These are phyloP conservation scores for Elmis aenea DNA, from an alignment of 2,888 invertebrate species.

Conservation along the genomic window DNA sequence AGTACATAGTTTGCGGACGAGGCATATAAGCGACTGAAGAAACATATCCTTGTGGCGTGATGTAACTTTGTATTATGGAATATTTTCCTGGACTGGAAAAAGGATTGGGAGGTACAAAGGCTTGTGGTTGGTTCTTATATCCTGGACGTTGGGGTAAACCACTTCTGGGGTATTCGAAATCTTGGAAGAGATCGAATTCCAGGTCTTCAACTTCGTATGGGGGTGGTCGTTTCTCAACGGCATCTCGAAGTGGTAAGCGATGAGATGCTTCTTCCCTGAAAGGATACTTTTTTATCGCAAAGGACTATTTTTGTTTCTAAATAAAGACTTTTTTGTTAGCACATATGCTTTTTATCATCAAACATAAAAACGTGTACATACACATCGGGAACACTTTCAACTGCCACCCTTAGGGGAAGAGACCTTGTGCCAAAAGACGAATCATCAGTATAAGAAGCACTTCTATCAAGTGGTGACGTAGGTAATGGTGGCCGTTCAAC, in stretches of 20 bases:
- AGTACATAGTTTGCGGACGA: constrained; percentile 4
- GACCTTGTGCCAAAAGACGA: constrained; percentile 44
- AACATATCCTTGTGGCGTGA: constrained; percentile 12
- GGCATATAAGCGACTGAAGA: constrained; percentile 22
- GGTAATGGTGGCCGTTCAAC: constrained; percentile 46
- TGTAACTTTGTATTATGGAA: constrained; percentile 28
- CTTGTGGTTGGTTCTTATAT: constrained; percentile 3
- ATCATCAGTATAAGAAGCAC: constrained; percentile 28
- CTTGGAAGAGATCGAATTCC: constrained; percentile 8
- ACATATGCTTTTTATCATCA: constrained; percentile 3
- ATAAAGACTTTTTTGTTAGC: no score
- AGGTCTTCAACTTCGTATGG: constrained; percentile 39
- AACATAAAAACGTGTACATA: constrained; percentile 28
- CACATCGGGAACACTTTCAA: constrained; percentile 64
- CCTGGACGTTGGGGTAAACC: neutral
- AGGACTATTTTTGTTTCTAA: no score
- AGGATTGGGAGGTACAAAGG: neutral
- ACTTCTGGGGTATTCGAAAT: constrained; percentile 4
- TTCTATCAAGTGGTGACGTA: constrained; percentile 22
- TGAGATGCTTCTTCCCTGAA: constrained; percentile 45
- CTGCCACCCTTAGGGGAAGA: constrained; percentile 68
- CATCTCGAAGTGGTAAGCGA: constrained; percentile 62
- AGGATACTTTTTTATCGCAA: constrained; percentile 18
- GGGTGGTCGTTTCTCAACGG: constrained; percentile 59
- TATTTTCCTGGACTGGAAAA: constrained; percentile 22